Base-by-base conservation (phyloP, 2,797 vertebrate species). In the Australoheros facetus region DNA sequence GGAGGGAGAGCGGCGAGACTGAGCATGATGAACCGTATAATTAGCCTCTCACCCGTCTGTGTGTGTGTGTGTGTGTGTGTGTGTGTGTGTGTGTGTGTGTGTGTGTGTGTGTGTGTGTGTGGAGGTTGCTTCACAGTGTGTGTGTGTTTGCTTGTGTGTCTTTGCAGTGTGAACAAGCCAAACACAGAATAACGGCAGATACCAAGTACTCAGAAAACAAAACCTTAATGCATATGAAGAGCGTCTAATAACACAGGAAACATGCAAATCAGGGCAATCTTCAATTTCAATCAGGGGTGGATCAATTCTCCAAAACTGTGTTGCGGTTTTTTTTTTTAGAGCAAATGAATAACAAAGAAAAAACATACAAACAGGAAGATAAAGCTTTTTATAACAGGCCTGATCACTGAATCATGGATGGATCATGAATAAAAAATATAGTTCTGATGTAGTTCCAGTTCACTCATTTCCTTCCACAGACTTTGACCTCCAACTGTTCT, bases 1-100 rank as follows among this genome's bases (percentile, higher is more conserved):
- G 53, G 54, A 55, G 59, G 21, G 37, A 19, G 74, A 54, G 76
- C 9, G 7, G 8, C 3, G 21, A 32, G 78, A 39, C 39, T 0
- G 32, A 56, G 62, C 56, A 54, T 66, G 72, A 73, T 72, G 84
- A 83, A 78, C 21, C n/a, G 6, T 80, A 73, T 81, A 85, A 90
- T 88, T 82, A 83, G 42, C 80, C 60, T 73, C 14, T 56, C 1
- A 5, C 30, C n/a, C 3, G 7, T 2, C 3, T 3, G 19, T n/a
- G 45, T 53, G 54, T 64, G 75, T 77, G 30, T 64, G 45, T 51
- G 56, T 9, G 30, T 32, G 32, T 7, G 32, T 32, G 32, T 32
- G 32, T 32, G 32, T 34, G 32, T 34, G 32, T 32, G 32, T 32
- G 32, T 32, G 32, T 32, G 32, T 32, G 6, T 30, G 28, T 30